Evolutionary conservation across 1,140 invertebrate genomes (phyloP), one percentile per base, ranked within the genome.

Genomic region (Neodiprion virginianus): DNA sequence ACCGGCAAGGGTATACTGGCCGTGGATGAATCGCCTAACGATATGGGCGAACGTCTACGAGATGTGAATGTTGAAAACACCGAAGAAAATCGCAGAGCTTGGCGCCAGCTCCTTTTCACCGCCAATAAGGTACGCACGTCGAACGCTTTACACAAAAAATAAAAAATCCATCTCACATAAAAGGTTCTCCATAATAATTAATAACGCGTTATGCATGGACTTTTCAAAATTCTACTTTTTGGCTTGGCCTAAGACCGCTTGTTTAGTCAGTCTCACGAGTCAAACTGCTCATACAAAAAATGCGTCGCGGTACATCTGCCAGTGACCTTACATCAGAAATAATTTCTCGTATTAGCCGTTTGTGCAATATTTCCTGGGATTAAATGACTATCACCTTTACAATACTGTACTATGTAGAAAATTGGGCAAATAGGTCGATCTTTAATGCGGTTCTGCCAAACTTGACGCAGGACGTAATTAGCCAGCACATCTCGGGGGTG

Each of bases 1-100:
- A 94, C 95, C 17, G 97, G 97, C 80, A 98, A 97, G 88, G 95
- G 95, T 82, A 96, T 97, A 83, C 90, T 97, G 72, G 96, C 96
- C 79, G 96, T 95, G 81, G 96, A 97, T 88, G 96, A 97, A 85
- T 96, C 95, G 4, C 93, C 92, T 80, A 90, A 92, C 17, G 97
- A 96, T 50, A 96, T 97, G 90, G 96, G 96, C 82, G 97, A 98
- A 86, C 92, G 95, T 78, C 88, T 96, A 66, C 87, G 91, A 74
- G 92, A 93, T 82, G 96, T 97, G 81, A 95, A 94, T 23, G 91
- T 95, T 10, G 95, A 96, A 84, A 97, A 97, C 87, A 94, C 91
- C 70, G 95, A 96, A 76, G 94, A 98, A 67, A 97, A 99, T 87
- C 93, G 98, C 68, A 92, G 91, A 77, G 92, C 92, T 53, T 94